Evolutionary conservation across 2,888 invertebrate genomes (phyloP), one percentile per base, ranked within the genome.

Genomic region (Morpho helenor): DNA sequence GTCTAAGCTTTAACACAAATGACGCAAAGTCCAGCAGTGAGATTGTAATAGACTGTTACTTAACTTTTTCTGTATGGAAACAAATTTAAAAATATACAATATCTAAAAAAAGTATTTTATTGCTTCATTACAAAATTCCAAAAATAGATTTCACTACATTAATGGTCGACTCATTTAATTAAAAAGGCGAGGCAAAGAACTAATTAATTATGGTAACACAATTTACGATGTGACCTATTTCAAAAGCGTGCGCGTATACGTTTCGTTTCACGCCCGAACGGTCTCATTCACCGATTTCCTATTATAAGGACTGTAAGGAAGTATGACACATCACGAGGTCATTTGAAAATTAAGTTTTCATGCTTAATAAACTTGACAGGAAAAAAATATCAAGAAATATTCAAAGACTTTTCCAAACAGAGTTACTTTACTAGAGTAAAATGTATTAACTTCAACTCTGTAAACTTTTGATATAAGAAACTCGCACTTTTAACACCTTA

Each of bases 171-270:
- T 31, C 31, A 31, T 5, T 52, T 52, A 44, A 52, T 52, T 52
- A 58, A 53, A 53, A 53, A 45, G 23, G 16, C 52, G 48, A 58
- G 52, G 40, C 10, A 46, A 41, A 54, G 45, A 50, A 54, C 8
- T 53, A 53, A 50, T 41, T 58, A 49, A 58, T 58, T 52, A 16
- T 58, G 41, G 23, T 54, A 50, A 41, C 53, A 49, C 53, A 49
- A 53, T 53, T 53, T 49, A 50, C 45, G 53, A 39, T 41, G 31
- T 50, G 58, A 59, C 58, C 54, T 50, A 54, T 59, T 54, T 59
- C n/a, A 42, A 49, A 59, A 46, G 49, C 54, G 54, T 52, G 52
- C 45, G 49, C 46, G 42, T 53, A 54, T 52, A 58, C 54, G 50
- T 54, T 46, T 31, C 16, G 46, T 54, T 59, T 47, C 46, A 59